Conservation (phyloP, 2,113 vertebrate species). For the Sciurus niger region DNA sequence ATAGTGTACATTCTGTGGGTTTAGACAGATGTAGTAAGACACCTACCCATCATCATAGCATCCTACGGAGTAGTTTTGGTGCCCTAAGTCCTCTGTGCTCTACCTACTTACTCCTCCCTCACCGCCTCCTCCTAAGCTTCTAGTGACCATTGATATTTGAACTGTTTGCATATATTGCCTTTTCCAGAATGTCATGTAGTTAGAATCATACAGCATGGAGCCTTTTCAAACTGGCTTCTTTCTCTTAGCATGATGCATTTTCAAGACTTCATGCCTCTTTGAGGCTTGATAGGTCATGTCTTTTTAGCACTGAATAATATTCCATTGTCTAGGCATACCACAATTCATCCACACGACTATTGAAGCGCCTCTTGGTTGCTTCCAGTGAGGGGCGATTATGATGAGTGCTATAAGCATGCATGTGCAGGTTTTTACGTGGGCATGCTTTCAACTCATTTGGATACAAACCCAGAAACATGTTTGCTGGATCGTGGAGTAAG, state of each 20-base stretch:
- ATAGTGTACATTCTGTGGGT: background rate
- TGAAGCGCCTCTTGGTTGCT: constrained; percentile 13
- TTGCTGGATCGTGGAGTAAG: background rate
- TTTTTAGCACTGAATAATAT: constrained; percentile 42
- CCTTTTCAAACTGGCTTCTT: constrained; percentile 36
- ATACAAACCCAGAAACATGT: constrained; percentile 31
- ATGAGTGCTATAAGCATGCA: constrained; percentile 54
- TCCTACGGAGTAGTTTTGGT: background rate
- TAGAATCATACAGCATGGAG: background rate
- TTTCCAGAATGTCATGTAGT: constrained; percentile 9
- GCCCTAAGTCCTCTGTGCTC: background rate
- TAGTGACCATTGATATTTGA: background rate
- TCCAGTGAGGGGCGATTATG: background rate
- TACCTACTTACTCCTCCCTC: background rate
- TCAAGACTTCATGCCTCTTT: background rate
- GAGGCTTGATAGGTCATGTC: background rate
- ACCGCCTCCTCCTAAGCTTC: background rate
- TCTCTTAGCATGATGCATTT: background rate
- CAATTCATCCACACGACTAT: background rate
- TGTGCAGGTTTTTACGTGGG: constrained; percentile 14
- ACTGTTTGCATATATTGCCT: background rate
- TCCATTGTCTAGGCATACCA: constrained; percentile 23
- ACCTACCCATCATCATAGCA: too few relatives aligned
- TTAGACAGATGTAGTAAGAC: background rate
- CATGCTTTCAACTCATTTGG: constrained; percentile 5